Conservation (phyloP, 2,888 invertebrate genomes). For the Mythimna pallens region DNA sequence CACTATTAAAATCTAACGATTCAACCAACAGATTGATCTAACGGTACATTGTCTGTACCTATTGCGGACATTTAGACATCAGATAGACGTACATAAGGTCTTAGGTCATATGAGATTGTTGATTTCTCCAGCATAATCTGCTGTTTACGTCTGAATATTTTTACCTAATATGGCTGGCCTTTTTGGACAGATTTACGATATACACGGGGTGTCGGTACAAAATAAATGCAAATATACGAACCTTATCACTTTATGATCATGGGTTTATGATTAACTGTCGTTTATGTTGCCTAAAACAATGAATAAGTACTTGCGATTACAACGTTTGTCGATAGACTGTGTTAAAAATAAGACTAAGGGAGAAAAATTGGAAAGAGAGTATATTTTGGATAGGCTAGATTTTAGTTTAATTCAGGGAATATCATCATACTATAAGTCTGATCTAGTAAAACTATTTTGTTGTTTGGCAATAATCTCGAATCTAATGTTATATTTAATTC, state of each 20-base stretch:
- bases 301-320: background rate
- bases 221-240: slow-evolving; percentile 35
- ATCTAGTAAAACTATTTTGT: too few relatives aligned
- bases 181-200: slow-evolving; percentile 51
- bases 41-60: slow-evolving; percentile 28
- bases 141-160: slow-evolving; percentile 43
- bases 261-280: too few relatives aligned
- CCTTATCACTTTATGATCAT: slow-evolving; percentile 26
- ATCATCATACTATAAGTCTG: too few relatives aligned
- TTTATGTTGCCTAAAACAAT: too few relatives aligned
- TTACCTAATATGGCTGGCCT: slow-evolving; percentile 21
- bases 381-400: too few relatives aligned
- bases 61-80: slow-evolving; percentile 50
- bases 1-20: slow-evolving; percentile 21
- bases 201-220: slow-evolving; percentile 2
- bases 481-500: too few relatives aligned
- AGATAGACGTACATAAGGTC: slow-evolving; percentile 49
- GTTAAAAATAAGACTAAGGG: too few relatives aligned
- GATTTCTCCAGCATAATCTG: slow-evolving; percentile 40
- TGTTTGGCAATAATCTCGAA: too few relatives aligned
- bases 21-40: slow-evolving; percentile 27
- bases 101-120: slow-evolving; percentile 33
- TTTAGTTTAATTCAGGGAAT: too few relatives aligned
- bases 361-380: too few relatives aligned
- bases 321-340: too few relatives aligned